These are phyloP conservation scores for Erebia epiphron DNA, from an alignment of 2,888 invertebrate species.

Conservation along the genomic window DNA sequence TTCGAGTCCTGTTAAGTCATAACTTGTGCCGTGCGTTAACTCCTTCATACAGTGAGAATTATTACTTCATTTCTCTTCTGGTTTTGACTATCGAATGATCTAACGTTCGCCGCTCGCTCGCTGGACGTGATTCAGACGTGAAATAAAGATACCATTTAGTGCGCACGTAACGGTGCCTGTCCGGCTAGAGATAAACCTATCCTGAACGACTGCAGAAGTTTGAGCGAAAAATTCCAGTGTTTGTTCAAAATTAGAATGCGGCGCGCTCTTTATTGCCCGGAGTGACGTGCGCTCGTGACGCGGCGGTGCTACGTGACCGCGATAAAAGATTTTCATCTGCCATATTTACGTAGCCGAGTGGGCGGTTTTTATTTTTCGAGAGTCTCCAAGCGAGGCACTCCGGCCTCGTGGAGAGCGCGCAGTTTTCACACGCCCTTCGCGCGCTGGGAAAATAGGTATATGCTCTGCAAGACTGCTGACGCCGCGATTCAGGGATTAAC, in stretches of 20 bases:
- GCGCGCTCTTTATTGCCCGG: conserved; percentile 74
- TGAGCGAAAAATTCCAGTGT: conserved; percentile 73
- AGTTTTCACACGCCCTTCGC: conserved; percentile 74
- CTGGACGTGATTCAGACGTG: conserved; percentile 64
- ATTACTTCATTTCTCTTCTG: conserved; percentile 64
- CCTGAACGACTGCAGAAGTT: conserved; percentile 56
- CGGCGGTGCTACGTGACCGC: conserved; percentile 79
- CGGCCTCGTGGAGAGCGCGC: conserved; percentile 55
- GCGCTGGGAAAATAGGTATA: conserved; percentile 61
- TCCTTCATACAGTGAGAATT: conserved; percentile 65
- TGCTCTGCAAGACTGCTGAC: conserved; percentile 23
- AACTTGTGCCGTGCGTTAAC: conserved; percentile 63
- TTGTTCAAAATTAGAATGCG: conserved; percentile 80
- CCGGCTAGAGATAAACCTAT: conserved; percentile 58
- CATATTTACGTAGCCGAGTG: conserved; percentile 81
- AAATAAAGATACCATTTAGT: conserved; percentile 69
- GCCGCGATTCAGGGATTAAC: conserved; percentile 15
- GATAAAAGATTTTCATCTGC: conserved; percentile 83
- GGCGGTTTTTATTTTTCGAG: conserved; percentile 81
- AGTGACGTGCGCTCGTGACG: conserved; percentile 81
- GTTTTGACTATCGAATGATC: conserved; percentile 57
- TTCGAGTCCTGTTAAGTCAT: conserved; percentile 67
- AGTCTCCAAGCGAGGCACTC: conserved; percentile 66
- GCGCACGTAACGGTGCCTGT: conserved; percentile 59
- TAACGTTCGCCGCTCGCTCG: conserved; percentile 48